Percentiles rank a stretch among this genome's conserved stretches.
Evolutionary conservation across 2,888 invertebrate genomes (phyloP).

Genomic region (Notocelia uddmanniana): DNA sequence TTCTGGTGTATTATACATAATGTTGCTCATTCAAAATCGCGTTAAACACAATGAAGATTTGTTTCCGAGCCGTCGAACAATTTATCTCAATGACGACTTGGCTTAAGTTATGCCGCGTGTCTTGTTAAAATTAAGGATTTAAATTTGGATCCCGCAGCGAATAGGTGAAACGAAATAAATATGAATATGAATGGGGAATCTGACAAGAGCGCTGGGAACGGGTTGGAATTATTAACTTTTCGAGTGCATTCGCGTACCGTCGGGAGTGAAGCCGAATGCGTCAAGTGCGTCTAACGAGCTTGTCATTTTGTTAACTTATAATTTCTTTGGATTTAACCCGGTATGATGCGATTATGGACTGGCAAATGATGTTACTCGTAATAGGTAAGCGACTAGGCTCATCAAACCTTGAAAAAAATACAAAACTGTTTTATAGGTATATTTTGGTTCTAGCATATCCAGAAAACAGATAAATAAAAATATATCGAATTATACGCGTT

Average conservation of each 20-base stretch:
- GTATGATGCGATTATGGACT: conserved; percentile 1
- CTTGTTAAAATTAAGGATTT: conserved; percentile 83
- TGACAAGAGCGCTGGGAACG: conserved; percentile 75
- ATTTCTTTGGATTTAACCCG: conserved; percentile 48
- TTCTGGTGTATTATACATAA: conserved; percentile 75
- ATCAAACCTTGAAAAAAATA: no score
- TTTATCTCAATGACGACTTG: conserved; percentile 61
- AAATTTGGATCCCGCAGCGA: conserved; percentile 75
- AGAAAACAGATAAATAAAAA: no score
- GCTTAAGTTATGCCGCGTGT: conserved; percentile 68
- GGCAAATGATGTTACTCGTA: neutral
- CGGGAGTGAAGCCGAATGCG: conserved; percentile 54
- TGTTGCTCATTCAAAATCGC: conserved; percentile 73
- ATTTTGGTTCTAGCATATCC: no score
- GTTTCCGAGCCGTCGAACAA: conserved; percentile 78
- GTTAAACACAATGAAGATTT: conserved; percentile 73
- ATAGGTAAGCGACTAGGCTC: neutral
- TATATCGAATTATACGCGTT: no score
- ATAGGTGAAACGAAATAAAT: conserved; percentile 84
- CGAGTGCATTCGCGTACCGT: conserved; percentile 75
- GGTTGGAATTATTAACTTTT: conserved; percentile 84
- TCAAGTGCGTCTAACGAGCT: conserved; percentile 70
- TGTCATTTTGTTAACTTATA: conserved; percentile 67
- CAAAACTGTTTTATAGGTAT: no score
- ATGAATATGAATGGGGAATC: conserved; percentile 85